Evolutionary conservation across 2,888 invertebrate genomes (phyloP), one percentile per base, ranked within the genome.

Genomic region (Capitulum mitella): DNA sequence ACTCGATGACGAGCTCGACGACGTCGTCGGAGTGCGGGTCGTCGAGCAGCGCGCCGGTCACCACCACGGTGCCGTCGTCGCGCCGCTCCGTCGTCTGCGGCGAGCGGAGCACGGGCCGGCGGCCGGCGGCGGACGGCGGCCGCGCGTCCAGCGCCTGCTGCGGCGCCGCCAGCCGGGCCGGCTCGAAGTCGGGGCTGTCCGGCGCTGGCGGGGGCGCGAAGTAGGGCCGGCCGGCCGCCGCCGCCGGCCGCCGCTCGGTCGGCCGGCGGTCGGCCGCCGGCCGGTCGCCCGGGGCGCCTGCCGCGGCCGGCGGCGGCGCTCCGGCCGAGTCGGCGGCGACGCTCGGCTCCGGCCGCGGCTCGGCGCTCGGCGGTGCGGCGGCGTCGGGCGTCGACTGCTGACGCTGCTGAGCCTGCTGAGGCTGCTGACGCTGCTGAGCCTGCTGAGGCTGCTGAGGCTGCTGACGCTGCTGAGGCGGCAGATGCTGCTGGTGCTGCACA

Each of bases 11-110:
- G 22, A 70, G 70, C 70, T 70, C 70, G 37, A 37, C 70, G 19
- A 37, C 70, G 70, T 70, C 70, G 37, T 70, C 34, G 34, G 70
- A 22, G 70, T 1, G 6, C 19, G 34, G 14, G 70, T 75, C 75
- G 46, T 46, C 46, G 3, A 43, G n/a, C 29, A 43, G 43, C 12
- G 75, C 29, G 75, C 43, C 75, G 46, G 43, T 74, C 26, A 74
- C 74, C 40, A 74, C 74, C n/a, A 74, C 26, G 40, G 74, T 74
- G 74, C 74, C 74, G 74, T 74, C 74, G 37, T 40, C 74, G 37
- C 43, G 37, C 0, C 3, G 40, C 26, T 74, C 74, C 10, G 40
- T 34, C 64, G 19, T 70, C 70, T 70, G 70, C 12, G 22, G 70
- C 2, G 34, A 37, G 22, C 16, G n/a, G 19, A 70, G 34, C 34